Base-by-base conservation (phyloP, 2,797 vertebrate species). In the Perodicticus potto region DNA sequence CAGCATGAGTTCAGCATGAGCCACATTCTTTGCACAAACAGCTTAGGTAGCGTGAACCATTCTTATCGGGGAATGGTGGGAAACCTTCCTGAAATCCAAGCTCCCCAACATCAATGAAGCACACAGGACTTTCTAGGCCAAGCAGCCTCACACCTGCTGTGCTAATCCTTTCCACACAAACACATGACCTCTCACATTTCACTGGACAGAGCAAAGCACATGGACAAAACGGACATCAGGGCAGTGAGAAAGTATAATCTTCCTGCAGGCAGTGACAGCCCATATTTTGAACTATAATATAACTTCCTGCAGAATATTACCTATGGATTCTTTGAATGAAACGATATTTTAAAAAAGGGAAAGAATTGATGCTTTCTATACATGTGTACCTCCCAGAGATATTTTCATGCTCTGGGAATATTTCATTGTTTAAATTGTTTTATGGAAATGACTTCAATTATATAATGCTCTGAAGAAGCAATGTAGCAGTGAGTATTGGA, bases 401-500 rank as follows among this genome's bases (percentile, higher is more conserved):
- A 72, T 84, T 91, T 95, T 84, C 69, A 70, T 76, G 27, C 1
- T 83, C 19, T 84, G 0, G 6, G n/a, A 14, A 93, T 53, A 86
- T 40, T 40, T 40, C 25, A 81, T n/a, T 7, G 55, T 57, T 81
- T 91, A 93, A 88, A 93, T 53, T 77, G 23, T 83, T 96, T 59
- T 89, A 59, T 55, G 95, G 77, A 95, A 91, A 95, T 81, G 3
- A 88, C 43, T 49, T 91, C 45, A 85, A 70, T 77, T 86, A 65
- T 72, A 83, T 80, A 45, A 37, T 73, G 32, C 76, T 6, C 11
- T 22, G 40, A 91, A 76, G 61, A 17, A 72, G 70, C 72, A 86
- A 70, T 22, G 16, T 23, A 91, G 40, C 7, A 70, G 43, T 25
- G 67, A 80, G 34, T 17, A 65, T 84, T 57, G 73, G 32, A 82